Base-by-base conservation (phyloP, 1,140 invertebrate species). In the Drosophila gunungcola region DNA sequence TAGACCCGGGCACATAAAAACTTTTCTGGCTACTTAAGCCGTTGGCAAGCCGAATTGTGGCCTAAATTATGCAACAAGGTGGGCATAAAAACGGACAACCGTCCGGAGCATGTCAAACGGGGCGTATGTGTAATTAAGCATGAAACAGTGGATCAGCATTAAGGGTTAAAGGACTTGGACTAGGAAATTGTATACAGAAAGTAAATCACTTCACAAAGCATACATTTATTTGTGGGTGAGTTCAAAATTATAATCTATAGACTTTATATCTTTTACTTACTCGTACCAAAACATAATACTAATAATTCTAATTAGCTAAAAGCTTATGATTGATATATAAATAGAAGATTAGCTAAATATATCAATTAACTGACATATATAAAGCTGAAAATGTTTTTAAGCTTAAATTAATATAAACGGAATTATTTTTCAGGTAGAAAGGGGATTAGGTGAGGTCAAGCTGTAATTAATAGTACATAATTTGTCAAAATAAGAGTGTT, bases 41-140 rank as follows among this genome's bases (percentile, higher is more conserved):
- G 70, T 80, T 81, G 51, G 60, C 76, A 58, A 46, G 49, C 76
- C 46, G 45, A 80, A 80, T 77, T 70, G 80, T 78, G 49, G 55
- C 56, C 75, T 89, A 90, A 90, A 90, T 89, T 84, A 89, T 89
- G 73, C 81, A 86, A 29, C 62, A 58, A 63, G 74, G 53, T 73
- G 80, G 63, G 49, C 85, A 64, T 90, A 89, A 89, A 85, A 84
- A 25, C 63, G 64, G 43, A 69, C 57, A 49, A 41, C 52, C 51
- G 34, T 38, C 52, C 43, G 46, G 73, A 55, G 54, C 79, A 76
- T 83, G 82, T 79, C 79, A 78, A 82, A 79, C 57, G 79, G 81
- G 76, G 67, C 83, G 72, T 88, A 78, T 88, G 80, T 67, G 84
- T 84, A 89, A 81, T 86, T 86, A 80, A 85, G 67, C 78, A 52